Conservation (phyloP, 1,140 invertebrate genomes). For the Hormaphis cornu region DNA sequence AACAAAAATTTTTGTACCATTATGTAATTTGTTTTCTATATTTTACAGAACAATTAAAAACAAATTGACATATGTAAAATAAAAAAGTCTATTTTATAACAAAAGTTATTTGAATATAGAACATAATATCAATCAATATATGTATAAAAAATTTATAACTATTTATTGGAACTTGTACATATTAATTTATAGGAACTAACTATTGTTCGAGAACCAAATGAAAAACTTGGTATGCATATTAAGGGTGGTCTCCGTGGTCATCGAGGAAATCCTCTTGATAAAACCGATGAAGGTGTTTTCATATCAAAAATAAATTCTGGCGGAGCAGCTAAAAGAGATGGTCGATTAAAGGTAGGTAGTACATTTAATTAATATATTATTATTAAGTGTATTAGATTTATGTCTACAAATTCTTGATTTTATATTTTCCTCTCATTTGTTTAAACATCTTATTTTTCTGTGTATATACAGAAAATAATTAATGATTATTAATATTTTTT, state of each 20-base stretch:
- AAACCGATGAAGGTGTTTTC: conserved; percentile 92
- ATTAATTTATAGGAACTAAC: conserved; percentile 64
- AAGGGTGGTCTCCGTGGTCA: conserved; percentile 88
- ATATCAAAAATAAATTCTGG: conserved; percentile 89
- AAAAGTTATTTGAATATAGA: too few relatives aligned
- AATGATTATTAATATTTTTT: too few relatives aligned
- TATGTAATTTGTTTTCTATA: too few relatives aligned
- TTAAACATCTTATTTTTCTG: background rate
- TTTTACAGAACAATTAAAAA: too few relatives aligned
- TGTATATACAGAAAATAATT: background rate
- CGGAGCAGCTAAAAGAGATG: conserved; percentile 74
- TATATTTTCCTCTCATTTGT: background rate
- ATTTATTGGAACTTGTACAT: background rate
- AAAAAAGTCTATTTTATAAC: too few relatives aligned
- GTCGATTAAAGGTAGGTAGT: conserved; percentile 61
- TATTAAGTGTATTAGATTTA: too few relatives aligned
- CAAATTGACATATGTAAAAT: too few relatives aligned
- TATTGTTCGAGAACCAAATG: conserved; percentile 76
- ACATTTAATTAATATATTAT: background rate
- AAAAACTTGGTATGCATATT: conserved; percentile 96
- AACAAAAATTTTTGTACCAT: too few relatives aligned
- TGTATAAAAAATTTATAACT: too few relatives aligned
- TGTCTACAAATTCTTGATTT: too few relatives aligned
- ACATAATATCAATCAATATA: too few relatives aligned
- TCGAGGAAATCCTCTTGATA: conserved; percentile 85